phyloP scores from a whole-genome alignment of 1,140 invertebrate species.

The Parasteatoda tepidariorum region DNA sequence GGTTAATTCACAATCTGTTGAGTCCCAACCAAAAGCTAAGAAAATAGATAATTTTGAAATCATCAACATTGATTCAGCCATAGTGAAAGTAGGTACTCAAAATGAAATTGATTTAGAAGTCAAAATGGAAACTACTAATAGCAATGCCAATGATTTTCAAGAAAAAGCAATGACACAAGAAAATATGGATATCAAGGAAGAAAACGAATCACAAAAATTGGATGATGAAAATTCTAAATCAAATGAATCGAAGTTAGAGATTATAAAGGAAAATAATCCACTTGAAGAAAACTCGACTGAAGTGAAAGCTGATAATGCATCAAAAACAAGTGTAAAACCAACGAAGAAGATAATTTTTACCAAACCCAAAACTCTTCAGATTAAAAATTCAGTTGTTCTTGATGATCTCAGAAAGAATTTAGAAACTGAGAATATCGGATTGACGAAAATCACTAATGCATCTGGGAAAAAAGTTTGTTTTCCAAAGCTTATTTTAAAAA shows the following conservation, averaged over 20 bases:
- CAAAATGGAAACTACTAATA: too few relatives aligned
- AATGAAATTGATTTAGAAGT: too few relatives aligned
- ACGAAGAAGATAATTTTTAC: slow-evolving; percentile 27
- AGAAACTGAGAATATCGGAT: slow-evolving; percentile 20
- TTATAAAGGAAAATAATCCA: not conserved
- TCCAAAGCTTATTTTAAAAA: slow-evolving; percentile 47
- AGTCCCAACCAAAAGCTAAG: too few relatives aligned
- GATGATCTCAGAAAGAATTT: not conserved
- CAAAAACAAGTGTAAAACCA: not conserved
- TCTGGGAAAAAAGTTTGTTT: slow-evolving; percentile 20
- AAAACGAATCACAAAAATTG: not conserved
- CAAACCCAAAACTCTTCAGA: not conserved
- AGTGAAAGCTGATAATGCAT: not conserved
- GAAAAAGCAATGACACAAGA: not conserved
- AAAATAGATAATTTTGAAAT: too few relatives aligned
- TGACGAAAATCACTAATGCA: slow-evolving; percentile 24
- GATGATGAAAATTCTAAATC: not conserved
- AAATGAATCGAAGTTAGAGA: not conserved
- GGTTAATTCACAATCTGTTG: too few relatives aligned
- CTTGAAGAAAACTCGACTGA: not conserved
- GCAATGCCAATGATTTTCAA: too few relatives aligned
- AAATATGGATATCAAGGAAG: not conserved
- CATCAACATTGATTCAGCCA: too few relatives aligned
- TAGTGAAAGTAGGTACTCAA: too few relatives aligned
- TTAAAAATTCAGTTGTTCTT: slow-evolving; percentile 5